These are phyloP conservation scores for Scaptomyza cyrtandrae DNA, from an alignment of 2,888 invertebrate species.

Conservation along the genomic window DNA sequence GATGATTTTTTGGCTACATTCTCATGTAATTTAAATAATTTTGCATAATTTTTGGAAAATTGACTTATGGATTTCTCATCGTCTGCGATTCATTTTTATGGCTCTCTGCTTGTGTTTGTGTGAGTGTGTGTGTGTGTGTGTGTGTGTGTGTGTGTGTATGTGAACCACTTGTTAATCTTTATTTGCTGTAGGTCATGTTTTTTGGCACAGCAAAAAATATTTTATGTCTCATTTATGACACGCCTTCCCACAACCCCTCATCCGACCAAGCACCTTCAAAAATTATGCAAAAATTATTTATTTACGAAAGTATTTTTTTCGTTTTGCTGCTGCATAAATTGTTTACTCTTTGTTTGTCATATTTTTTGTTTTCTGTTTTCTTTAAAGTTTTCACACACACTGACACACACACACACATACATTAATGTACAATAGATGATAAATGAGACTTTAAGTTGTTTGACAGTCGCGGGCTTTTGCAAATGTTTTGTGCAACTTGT, in stretches of 20 bases:
- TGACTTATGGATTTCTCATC: constrained; percentile 81
- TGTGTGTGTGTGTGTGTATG: constrained; percentile 24
- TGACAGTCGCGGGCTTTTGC: constrained; percentile 57
- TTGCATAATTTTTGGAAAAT: constrained; percentile 83
- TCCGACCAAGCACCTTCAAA: constrained; percentile 13
- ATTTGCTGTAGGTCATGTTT: constrained; percentile 82
- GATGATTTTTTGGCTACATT: constrained; percentile 70
- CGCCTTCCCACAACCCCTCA: neutral
- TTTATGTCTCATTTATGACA: constrained; percentile 57
- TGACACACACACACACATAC: constrained; percentile 10
- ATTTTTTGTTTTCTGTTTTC: constrained; percentile 32
- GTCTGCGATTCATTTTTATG: constrained; percentile 76
- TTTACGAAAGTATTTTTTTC: constrained; percentile 52
- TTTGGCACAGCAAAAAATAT: constrained; percentile 40
- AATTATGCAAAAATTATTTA: constrained; percentile 75
- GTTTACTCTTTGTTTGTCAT: constrained; percentile 22
- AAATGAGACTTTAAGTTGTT: constrained; percentile 83
- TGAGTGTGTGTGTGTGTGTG: neutral
- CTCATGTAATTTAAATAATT: constrained; percentile 83
- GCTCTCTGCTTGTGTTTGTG: constrained; percentile 17
- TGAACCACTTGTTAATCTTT: constrained; percentile 71
- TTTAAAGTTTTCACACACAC: constrained; percentile 60
- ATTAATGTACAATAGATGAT: constrained; percentile 66
- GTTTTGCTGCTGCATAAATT: constrained; percentile 60
- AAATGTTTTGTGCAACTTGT: constrained; percentile 59